Conservation (phyloP, 2,888 invertebrate species). For the Euproctis similis region DNA sequence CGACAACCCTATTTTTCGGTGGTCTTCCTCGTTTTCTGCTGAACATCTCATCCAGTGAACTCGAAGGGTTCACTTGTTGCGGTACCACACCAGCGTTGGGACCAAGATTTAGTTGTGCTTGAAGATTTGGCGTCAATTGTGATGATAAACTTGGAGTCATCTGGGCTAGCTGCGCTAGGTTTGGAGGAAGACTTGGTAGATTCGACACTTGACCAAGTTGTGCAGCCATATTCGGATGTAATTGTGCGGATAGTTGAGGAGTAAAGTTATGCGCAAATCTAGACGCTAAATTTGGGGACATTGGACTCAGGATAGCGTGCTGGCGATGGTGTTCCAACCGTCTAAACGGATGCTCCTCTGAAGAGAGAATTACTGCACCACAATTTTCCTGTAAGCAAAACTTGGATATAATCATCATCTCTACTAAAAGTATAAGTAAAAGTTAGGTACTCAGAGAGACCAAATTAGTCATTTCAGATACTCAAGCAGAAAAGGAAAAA, state of each 20-base stretch:
- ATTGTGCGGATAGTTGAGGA: slow-evolving; percentile 60
- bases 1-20: slow-evolving; percentile 96
- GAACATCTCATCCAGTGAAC: slow-evolving; percentile 92
- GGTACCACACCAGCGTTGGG: slow-evolving; percentile 52
- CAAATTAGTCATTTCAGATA: no score
- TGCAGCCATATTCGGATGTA: slow-evolving; percentile 69
- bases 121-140: slow-evolving; percentile 59
- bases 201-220: slow-evolving; percentile 63
- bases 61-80: slow-evolving; percentile 71
- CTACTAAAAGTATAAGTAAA: no score
- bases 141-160: slow-evolving; percentile 64
- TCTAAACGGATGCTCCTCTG: slow-evolving; percentile 84
- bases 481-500: background rate
- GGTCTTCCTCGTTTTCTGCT: slow-evolving; percentile 94
- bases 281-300: slow-evolving; percentile 74
- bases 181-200: slow-evolving; percentile 58
- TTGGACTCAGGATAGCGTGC: slow-evolving; percentile 83
- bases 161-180: slow-evolving; percentile 64
- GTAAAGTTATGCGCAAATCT: slow-evolving; percentile 76
- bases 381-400: slow-evolving; percentile 82
- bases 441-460: no score
- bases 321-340: slow-evolving; percentile 91
- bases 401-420: no score
- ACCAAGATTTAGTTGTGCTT: slow-evolving; percentile 59
- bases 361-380: slow-evolving; percentile 83